Evolutionary conservation across 37 sponge, comb jelly and placozoan species (phyloP).

Genomic region (Eunapius fragilis): DNA sequence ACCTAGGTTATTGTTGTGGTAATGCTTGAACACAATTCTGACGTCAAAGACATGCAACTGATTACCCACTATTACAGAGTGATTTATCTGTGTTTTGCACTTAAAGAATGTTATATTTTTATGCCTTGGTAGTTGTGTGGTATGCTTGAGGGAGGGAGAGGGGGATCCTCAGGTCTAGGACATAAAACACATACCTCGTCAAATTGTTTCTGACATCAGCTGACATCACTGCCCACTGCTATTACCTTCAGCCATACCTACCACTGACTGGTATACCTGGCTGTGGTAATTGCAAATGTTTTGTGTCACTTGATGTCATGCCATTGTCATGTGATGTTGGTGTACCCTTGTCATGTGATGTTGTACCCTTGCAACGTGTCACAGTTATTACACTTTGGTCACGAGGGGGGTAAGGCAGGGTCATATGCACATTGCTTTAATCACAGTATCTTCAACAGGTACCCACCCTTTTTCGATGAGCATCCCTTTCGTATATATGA

Average conservation of each 20-base stretch:
- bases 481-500: slow-evolving; percentile 93
- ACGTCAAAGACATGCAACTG: not conserved
- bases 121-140: not conserved
- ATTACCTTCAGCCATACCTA: no score
- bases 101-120: not conserved
- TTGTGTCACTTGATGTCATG: no score
- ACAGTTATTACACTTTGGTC: no score
- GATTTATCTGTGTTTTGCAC: not conserved
- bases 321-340: not conserved
- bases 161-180: not conserved
- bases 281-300: no score
- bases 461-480: slow-evolving; percentile 96
- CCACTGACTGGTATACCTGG: no score
- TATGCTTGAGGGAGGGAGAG: not conserved
- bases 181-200: no score
- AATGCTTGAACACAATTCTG: not conserved
- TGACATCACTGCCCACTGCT: not conserved
- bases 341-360: no score
- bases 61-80: not conserved
- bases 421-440: no score
- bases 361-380: no score
- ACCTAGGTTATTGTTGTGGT: not conserved
- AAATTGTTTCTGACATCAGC: not conserved
- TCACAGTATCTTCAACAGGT: no score
- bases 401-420: no score